Evolutionary conservation across 2,113 vertebrate species (phyloP), one percentile per base, ranked within the genome.

Genomic region (Phalacrocorax brasilianus): DNA sequence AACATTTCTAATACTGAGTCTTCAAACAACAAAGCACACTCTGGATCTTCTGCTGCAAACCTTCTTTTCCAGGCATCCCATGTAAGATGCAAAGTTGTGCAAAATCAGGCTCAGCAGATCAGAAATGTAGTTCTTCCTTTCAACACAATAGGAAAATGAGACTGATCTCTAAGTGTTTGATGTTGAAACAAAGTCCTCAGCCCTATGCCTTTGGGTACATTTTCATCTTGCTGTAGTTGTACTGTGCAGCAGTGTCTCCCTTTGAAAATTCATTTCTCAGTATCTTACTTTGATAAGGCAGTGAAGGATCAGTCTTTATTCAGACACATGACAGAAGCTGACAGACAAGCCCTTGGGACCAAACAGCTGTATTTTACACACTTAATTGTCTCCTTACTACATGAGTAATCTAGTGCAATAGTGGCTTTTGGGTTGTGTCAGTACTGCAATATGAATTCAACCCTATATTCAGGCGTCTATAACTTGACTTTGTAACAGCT

Each of bases 231-330:
- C 88, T 91, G 35, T 68, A 16, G 17, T 66, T n/a, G 32, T 85
- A n/a, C 58, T 52, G 50, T 65, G 15, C 30, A 95, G 58, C 56
- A 50, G 6, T 9, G 3, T 93, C 35, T 58, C 8, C 28, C 56
- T 95, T 92, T 91, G 81, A 79, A 97, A 94, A 75, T 70, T 84
- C 8, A 76, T 85, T 95, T 82, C 68, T 65, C 70, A 73, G 4
- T 86, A 73, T 45, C 58, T 95, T 92, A 49, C 81, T 89, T 77
- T 85, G 35, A 76, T 96, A 83, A 73, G 67, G 22, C 22, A 23
- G 49, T 55, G 81, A 49, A 93, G 42, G 26, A 85, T 70, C 32
- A 68, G 2, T 87, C 62, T 81, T 75, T 67, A 22, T 33, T 72
- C 26, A 72, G 56, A 56, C n/a, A 87, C 24, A 44, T 59, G 28